A percentile compares a stretch with the other conserved stretches of the same genome.
These are phyloP conservation scores for Myiotriccus ornatus DNA, from an alignment of 2,797 vertebrate genomes.

Conservation along the genomic window DNA sequence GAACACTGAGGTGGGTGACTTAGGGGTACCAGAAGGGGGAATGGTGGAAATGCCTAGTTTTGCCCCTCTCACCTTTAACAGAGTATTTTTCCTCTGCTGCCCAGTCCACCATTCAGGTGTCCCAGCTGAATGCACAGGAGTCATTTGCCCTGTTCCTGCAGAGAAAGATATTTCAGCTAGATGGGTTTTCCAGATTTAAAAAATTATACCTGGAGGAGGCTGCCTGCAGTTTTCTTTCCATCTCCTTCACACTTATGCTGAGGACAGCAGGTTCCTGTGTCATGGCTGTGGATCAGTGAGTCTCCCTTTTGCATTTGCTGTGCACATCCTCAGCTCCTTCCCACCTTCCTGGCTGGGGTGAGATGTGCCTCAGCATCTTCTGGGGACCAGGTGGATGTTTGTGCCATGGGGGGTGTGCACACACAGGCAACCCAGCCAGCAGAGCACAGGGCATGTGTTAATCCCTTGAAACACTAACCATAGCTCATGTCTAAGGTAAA, in stretches of 20 bases:
- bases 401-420: rapidly evolving
- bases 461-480: neutral
- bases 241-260: neutral
- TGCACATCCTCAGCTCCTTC: rapidly evolving
- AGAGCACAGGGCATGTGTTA: neutral
- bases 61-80: neutral
- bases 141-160: neutral
- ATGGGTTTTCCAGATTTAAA: constrained; percentile 24
- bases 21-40: neutral
- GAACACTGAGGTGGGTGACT: neutral
- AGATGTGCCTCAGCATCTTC: neutral
- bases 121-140: neutral
- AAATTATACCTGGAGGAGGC: constrained; percentile 15
- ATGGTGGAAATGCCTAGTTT: neutral
- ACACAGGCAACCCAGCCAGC: neutral
- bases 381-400: neutral
- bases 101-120: neutral
- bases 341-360: neutral
- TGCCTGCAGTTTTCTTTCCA: constrained; percentile 1
- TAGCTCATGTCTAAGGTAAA: neutral
- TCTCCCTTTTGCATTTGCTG: neutral
- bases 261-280: neutral
- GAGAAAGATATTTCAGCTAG: constrained; percentile 40
- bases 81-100: neutral
- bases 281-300: neutral